Evolutionary conservation across 2,113 vertebrate genomes (phyloP), one percentile per base, ranked within the genome.

Genomic region (Melanostigma gelatinosum): DNA sequence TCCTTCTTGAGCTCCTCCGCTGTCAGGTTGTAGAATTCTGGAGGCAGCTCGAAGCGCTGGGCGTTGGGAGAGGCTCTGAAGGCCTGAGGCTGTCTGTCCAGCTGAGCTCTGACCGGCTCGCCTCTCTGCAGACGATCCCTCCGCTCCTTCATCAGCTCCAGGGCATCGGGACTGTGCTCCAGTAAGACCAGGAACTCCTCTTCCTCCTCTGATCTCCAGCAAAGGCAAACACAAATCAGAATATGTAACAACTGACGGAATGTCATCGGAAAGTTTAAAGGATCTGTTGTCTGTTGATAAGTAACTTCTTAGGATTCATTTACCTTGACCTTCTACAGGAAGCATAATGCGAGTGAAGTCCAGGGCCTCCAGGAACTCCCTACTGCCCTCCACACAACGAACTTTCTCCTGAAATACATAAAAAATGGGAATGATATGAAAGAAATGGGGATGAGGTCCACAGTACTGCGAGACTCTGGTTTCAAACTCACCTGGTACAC

Each of bases 131-230:
- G 95, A 74, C 92, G 94, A 75, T 97, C 96, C 75, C 91, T 95
- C 85, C 89, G 80, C 15, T 62, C 88, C 85, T 90, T 94, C 86
- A 99, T 95, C 55, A 94, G 83, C 57, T 97, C 94, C 54, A 97
- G 67, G 46, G 82, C 85, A 2, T 90, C 91, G 4, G 93, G 78
- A 42, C 91, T 89, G 0, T 94, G 94, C 63, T 96, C 95, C 0
- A 90, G 92, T 83, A 99, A 88, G 72, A 98, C 88, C 0, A 96
- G 95, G 90, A 96, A 97, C 86, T 99, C 97, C 70, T 99, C 97
- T 0, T 85, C 76, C 71, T 77, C 69, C 12, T 97, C 98, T 97
- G 72, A 29, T 44, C 36, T 22, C 74, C 79, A 42, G n/a, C 9
- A 77, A 81, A 85, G 22, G 15, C 15, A 9, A 48, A 44, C 8